Conservation (phyloP, 23 tunicate genomes). For the Halocynthia aurantium region DNA sequence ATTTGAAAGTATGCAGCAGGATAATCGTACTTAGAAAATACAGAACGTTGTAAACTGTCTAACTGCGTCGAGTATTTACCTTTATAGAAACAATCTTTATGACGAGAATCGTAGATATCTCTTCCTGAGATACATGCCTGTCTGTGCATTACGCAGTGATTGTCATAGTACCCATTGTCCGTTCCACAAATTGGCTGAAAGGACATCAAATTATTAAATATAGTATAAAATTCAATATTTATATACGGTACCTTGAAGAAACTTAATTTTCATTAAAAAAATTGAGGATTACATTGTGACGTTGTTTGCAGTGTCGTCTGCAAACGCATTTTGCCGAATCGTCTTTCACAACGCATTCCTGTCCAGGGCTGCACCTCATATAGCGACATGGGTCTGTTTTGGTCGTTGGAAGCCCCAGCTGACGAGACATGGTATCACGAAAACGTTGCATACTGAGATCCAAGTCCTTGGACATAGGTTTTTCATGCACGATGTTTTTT, state of each 20-base stretch:
- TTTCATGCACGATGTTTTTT: conserved; percentile 17
- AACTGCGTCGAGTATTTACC: conserved; percentile 11
- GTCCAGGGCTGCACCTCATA: conserved; percentile 53
- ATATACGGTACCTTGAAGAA: background rate
- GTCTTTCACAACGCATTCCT: conserved; percentile 48
- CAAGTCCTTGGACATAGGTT: background rate
- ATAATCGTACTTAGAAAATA: too few species aligned
- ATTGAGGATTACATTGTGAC: conserved; percentile 43
- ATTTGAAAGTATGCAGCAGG: too few species aligned
- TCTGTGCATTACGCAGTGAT: conserved; percentile 83
- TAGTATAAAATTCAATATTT: background rate
- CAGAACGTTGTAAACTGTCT: background rate
- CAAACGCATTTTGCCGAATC: conserved; percentile 68
- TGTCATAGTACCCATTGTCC: conserved; percentile 53
- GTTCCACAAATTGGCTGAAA: conserved; percentile 82
- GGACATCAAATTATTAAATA: background rate
- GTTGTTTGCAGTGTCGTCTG: conserved; percentile 48
- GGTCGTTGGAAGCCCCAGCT: background rate
- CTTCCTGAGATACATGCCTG: conserved; percentile 32
- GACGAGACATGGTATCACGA: conserved; percentile 6
- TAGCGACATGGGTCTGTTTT: conserved; percentile 9
- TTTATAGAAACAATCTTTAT: conserved; percentile 86
- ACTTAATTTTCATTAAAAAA: background rate
- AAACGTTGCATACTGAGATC: background rate
- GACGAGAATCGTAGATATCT: conserved; percentile 51